Evolutionary conservation across 1,140 invertebrate species (phyloP).

Genomic region (Centruroides vittatus): DNA sequence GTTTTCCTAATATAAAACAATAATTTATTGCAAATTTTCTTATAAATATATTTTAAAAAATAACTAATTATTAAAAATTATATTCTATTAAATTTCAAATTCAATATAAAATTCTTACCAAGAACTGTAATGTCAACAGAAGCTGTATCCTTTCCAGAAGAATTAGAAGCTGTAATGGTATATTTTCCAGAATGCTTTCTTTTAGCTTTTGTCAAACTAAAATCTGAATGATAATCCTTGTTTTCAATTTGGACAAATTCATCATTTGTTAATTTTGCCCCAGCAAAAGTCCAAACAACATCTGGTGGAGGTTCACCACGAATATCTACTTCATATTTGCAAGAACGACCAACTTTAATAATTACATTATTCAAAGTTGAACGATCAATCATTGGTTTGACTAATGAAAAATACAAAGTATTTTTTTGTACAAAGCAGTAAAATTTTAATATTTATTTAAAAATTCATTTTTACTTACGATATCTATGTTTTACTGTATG

Average conservation of each 20-base stretch:
- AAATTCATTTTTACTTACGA: slow-evolving; percentile 44
- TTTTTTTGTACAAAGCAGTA: not conserved
- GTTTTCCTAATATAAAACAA: slow-evolving; percentile 27
- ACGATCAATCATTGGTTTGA: slow-evolving; percentile 83
- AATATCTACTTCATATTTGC: slow-evolving; percentile 85
- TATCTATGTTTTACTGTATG: slow-evolving; percentile 86
- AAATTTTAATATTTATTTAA: not conserved
- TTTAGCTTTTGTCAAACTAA: slow-evolving; percentile 60
- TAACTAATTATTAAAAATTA: too few species aligned
- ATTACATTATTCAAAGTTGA: slow-evolving; percentile 70
- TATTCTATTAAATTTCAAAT: too few species aligned
- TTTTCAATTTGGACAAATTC: slow-evolving; percentile 82
- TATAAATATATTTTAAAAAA: too few species aligned
- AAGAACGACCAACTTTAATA: slow-evolving; percentile 74
- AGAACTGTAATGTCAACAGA: slow-evolving; percentile 83
- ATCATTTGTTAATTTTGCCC: slow-evolving; percentile 60
- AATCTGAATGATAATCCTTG: slow-evolving; percentile 79
- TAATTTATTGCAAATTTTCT: not conserved
- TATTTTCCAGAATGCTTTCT: slow-evolving; percentile 85
- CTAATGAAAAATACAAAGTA: slow-evolving; percentile 35
- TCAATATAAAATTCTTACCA: slow-evolving; percentile 36
- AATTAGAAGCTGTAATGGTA: slow-evolving; percentile 73
- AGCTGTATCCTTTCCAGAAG: slow-evolving; percentile 73
- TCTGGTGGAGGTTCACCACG: slow-evolving; percentile 75
- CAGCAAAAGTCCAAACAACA: slow-evolving; percentile 68